Percentiles rank a stretch among this genome's conserved stretches.
These are phyloP conservation scores for Eurois occulta DNA, from an alignment of 2,888 invertebrate species.

Conservation along the genomic window DNA sequence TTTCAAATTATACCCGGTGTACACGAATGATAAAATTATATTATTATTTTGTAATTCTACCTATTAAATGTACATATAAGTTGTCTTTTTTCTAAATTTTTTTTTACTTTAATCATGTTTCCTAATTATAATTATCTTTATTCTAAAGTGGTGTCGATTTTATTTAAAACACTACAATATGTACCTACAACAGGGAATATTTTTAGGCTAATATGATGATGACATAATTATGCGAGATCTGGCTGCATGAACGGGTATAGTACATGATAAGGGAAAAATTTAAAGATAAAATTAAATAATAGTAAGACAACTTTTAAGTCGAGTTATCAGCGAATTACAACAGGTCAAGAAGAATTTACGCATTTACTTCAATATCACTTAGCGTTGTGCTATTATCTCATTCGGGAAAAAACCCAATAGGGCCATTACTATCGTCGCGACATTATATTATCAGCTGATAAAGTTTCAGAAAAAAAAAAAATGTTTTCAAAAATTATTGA, in stretches of 20 bases:
- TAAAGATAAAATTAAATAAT: slow-evolving; percentile 26
- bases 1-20: no score
- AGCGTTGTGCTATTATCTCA: slow-evolving; percentile 4
- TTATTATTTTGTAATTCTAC: no score
- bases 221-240: neutral
- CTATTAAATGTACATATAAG: no score
- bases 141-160: no score
- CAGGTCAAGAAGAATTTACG: slow-evolving; percentile 35
- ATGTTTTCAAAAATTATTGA: no score
- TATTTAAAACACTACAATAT: no score
- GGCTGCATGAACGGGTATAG: no score
- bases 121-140: no score
- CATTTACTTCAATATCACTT: slow-evolving; percentile 36
- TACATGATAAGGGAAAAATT: slow-evolving; percentile 8
- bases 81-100: no score
- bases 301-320: slow-evolving; percentile 14
- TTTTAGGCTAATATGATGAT: neutral
- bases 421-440: slow-evolving; percentile 4
- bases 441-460: slow-evolving; percentile 35
- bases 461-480: neutral
- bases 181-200: no score
- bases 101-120: no score
- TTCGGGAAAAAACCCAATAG: neutral
- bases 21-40: no score
- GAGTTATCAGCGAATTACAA: slow-evolving; percentile 41